Evolutionary conservation across 1,140 invertebrate species (phyloP).

Genomic region (Hyphantria cunea): DNA sequence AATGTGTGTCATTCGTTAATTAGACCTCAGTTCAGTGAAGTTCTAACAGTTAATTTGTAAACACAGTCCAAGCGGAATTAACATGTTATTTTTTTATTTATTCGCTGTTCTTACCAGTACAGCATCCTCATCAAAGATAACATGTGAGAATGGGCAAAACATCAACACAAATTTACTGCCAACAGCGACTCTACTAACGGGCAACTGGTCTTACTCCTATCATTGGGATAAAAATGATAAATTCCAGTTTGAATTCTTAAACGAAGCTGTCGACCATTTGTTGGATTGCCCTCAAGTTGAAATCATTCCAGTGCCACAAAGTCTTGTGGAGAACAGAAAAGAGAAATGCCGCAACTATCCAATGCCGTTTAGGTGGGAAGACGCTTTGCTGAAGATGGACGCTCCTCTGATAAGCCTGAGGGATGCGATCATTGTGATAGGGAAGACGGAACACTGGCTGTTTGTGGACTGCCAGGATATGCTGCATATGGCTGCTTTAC

Average conservation of each 20-base stretch:
- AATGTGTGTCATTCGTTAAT: no score
- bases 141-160: background rate
- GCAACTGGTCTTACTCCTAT: slow-evolving; percentile 4
- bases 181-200: background rate
- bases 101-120: no score
- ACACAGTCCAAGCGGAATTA: no score
- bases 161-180: no score
- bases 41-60: no score
- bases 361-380: slow-evolving; percentile 2
- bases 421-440: background rate
- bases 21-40: no score
- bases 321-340: background rate
- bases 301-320: background rate
- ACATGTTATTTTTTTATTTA: no score
- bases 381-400: background rate
- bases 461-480: slow-evolving; percentile 4
- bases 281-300: background rate
- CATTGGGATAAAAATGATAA: slow-evolving; percentile 2
- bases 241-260: background rate
- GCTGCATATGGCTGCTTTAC: background rate
- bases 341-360: background rate
- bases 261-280: background rate
- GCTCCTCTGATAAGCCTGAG: slow-evolving; percentile 2
- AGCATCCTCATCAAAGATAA: no score
- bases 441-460: slow-evolving; percentile 2